Evolutionary conservation across 2,797 vertebrate species (phyloP).

Genomic region (Artibeus jamaicensis): DNA sequence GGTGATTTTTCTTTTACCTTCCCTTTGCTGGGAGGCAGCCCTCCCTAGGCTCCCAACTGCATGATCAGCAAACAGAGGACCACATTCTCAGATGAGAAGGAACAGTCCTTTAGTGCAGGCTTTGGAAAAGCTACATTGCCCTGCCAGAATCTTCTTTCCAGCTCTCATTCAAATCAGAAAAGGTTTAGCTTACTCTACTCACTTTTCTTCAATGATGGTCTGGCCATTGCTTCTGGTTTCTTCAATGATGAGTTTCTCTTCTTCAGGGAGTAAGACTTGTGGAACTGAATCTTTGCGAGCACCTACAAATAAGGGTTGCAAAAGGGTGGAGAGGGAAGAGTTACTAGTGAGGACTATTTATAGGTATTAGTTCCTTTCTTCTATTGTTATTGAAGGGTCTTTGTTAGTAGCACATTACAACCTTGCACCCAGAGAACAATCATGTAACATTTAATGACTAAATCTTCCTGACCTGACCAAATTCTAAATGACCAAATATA

Average conservation of each 20-base stretch:
- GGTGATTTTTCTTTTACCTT: neutral
- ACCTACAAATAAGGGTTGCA: constrained; percentile 78
- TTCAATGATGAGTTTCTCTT: constrained; percentile 97
- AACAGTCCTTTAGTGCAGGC: neutral
- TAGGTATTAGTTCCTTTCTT: neutral
- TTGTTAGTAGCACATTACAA: neutral
- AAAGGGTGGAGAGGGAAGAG: neutral
- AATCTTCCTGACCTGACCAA: neutral
- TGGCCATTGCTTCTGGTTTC: constrained; percentile 97
- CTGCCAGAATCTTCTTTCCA: neutral
- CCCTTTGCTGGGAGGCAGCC: neutral
- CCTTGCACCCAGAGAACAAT: neutral
- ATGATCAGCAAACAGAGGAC: neutral
- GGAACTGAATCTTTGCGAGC: constrained; percentile 93
- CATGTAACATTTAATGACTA: neutral
- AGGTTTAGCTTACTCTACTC: constrained; percentile 61
- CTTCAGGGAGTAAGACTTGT: constrained; percentile 95
- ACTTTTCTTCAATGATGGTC: constrained; percentile 96
- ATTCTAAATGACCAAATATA: neutral
- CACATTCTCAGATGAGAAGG: neutral
- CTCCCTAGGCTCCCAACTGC: neutral
- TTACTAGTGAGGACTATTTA: neutral
- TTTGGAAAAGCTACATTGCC: neutral
- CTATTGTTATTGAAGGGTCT: neutral
- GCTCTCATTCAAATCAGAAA: neutral